A percentile compares a stretch with the other conserved stretches of the same genome.
Evolutionary conservation across 2,113 vertebrate species (phyloP).

Genomic region (Ctenomys sociabilis): DNA sequence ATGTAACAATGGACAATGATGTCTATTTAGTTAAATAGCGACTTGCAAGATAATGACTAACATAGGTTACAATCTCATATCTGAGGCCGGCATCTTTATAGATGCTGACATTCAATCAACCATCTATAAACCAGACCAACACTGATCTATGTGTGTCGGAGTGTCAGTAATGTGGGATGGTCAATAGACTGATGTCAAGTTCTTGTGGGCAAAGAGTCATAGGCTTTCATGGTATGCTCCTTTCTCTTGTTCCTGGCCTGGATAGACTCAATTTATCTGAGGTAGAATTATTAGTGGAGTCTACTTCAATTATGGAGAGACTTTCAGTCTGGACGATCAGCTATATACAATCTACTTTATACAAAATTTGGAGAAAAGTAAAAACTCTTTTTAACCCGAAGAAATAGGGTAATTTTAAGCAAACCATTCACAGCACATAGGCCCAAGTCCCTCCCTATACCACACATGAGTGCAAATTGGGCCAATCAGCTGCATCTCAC

Average conservation of each 20-base stretch:
- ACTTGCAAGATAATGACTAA: not conserved
- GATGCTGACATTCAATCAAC: not conserved
- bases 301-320: conserved; percentile 4
- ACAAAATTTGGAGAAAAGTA: conserved; percentile 15
- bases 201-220: not conserved
- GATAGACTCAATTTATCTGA: not conserved
- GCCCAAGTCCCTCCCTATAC: not conserved
- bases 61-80: not conserved
- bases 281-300: not conserved
- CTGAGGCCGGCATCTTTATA: not conserved
- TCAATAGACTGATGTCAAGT: not conserved
- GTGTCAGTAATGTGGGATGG: not conserved
- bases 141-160: not conserved
- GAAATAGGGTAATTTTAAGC: conserved; percentile 51
- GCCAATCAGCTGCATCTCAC: conserved; percentile 61
- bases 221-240: not conserved
- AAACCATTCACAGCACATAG: not conserved
- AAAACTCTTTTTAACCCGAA: not conserved
- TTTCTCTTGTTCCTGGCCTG: not conserved
- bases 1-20: not conserved
- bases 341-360: not conserved
- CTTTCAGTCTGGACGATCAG: not conserved
- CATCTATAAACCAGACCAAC: conserved; percentile 6
- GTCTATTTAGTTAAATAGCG: conserved; percentile 36
- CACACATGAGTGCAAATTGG: conserved; percentile 44